Evolutionary conservation across 1,140 invertebrate genomes (phyloP).

Genomic region (Paramacrobiotus metropolitanus): DNA sequence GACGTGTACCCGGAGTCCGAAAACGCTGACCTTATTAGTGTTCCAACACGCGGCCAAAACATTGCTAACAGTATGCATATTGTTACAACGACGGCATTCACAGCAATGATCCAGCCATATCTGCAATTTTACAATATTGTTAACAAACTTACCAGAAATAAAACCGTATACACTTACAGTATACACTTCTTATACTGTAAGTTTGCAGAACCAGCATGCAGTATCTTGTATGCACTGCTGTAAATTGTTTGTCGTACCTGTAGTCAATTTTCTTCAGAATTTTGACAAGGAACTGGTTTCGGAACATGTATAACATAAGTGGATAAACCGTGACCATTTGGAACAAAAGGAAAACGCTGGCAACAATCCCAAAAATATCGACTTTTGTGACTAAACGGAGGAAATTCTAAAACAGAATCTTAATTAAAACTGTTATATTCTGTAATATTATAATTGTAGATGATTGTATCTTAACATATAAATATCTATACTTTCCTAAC

Average conservation of each 20-base stretch:
- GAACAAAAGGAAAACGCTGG: conserved; percentile 55
- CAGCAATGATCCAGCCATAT: conserved; percentile 21
- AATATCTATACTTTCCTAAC: no score
- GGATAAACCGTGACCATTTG: conserved; percentile 72
- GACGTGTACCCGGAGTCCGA: not conserved
- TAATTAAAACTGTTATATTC: conserved; percentile 11
- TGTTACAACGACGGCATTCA: conserved; percentile 26
- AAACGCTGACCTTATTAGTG: conserved; percentile 48
- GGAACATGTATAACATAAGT: conserved; percentile 54
- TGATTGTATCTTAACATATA: no score
- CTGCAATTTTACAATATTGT: conserved; percentile 16
- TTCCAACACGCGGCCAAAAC: conserved; percentile 58
- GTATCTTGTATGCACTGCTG: no score
- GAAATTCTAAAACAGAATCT: conserved; percentile 62
- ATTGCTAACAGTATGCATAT: conserved; percentile 59
- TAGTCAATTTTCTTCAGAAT: conserved; percentile 19
- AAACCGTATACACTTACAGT: no score
- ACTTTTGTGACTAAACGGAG: conserved; percentile 60
- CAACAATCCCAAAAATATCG: conserved; percentile 50
- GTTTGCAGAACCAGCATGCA: no score
- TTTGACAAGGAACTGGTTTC: conserved; percentile 40
- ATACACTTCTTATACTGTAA: no score
- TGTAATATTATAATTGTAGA: not conserved
- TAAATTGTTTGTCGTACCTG: no score
- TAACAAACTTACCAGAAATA: not conserved